A percentile compares a stretch with the other conserved stretches of the same genome.
phyloP scores from a whole-genome alignment of 1,140 invertebrate species.

The Monochamus saltuarius region DNA sequence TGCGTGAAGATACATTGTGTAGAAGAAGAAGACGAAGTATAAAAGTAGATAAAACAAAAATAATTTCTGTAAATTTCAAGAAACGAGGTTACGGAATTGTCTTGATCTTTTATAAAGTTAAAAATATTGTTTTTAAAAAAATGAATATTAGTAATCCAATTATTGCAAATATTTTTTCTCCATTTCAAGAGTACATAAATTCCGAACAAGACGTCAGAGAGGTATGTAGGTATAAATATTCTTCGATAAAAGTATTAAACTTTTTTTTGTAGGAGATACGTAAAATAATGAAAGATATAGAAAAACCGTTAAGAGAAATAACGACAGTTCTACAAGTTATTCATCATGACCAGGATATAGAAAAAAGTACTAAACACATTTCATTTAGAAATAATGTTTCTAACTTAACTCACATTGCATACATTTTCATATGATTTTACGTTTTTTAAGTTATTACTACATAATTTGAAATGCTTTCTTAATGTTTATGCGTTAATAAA shows the following conservation, averaged over 20 bases:
- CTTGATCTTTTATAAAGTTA: too few species aligned
- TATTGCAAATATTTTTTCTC: conserved; percentile 57
- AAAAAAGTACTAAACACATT: conserved; percentile 55
- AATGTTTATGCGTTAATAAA: background rate
- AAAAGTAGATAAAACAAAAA: too few species aligned
- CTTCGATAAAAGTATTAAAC: conserved; percentile 20
- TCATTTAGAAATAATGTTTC: background rate
- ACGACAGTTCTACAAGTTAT: conserved; percentile 70
- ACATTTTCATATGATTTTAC: conserved; percentile 21
- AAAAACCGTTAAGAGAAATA: conserved; percentile 68
- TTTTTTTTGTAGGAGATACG: conserved; percentile 61
- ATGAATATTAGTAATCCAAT: conserved; percentile 17
- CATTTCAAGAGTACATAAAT: conserved; percentile 65
- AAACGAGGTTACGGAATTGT: too few species aligned
- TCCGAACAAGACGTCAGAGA: conserved; percentile 66
- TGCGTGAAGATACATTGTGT: too few species aligned
- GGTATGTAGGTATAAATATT: conserved; percentile 50
- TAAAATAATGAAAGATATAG: conserved; percentile 65
- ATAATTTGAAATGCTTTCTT: background rate
- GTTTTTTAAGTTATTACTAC: conserved; percentile 13
- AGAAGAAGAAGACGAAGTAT: too few species aligned
- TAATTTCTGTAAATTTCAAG: too few species aligned
- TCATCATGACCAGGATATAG: conserved; percentile 61
- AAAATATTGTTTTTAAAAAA: background rate
- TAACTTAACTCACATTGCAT: conserved; percentile 14